Evolutionary conservation across 37 sponge, comb jelly and placozoan genomes (phyloP).

Genomic region (Theonella swinhoei): DNA sequence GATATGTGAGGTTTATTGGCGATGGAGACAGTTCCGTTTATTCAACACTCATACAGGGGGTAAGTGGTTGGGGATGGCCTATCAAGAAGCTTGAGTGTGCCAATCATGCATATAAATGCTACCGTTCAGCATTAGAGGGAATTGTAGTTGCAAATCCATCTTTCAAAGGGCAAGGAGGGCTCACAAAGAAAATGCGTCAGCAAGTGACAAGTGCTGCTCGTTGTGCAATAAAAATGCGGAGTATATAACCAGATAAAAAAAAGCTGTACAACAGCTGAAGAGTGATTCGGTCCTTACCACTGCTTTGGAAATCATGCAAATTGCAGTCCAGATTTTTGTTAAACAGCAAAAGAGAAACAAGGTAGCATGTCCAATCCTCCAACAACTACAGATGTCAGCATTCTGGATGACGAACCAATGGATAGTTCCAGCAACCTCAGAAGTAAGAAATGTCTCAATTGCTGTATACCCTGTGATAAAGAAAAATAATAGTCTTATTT

Average conservation of each 20-base stretch:
- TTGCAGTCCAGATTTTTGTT: slow-evolving; percentile 59
- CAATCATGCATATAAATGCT: slow-evolving; percentile 57
- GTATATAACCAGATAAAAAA: slow-evolving; percentile 1
- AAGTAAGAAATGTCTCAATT: too few species aligned
- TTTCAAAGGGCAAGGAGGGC: slow-evolving; percentile 41
- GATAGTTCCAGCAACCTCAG: too few species aligned
- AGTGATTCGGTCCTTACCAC: slow-evolving; percentile 44
- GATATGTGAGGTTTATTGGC: slow-evolving; percentile 24
- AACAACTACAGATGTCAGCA: too few species aligned
- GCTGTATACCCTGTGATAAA: too few species aligned
- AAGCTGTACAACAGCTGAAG: slow-evolving; percentile 12
- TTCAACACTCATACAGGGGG: slow-evolving; percentile 32
- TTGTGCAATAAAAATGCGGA: slow-evolving; percentile 49
- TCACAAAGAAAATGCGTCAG: slow-evolving; percentile 37
- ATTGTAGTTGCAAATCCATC: slow-evolving; percentile 44
- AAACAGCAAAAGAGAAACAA: not conserved
- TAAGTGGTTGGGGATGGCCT: slow-evolving; percentile 25
- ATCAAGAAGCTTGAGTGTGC: slow-evolving; percentile 62
- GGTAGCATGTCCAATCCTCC: not conserved
- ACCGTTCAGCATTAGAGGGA: slow-evolving; percentile 37
- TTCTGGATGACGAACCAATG: too few species aligned
- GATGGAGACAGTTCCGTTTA: slow-evolving; percentile 53
- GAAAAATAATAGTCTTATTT: too few species aligned
- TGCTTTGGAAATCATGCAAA: slow-evolving; percentile 40
- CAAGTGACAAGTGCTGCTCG: slow-evolving; percentile 28